phyloP scores from a whole-genome alignment of 2,888 invertebrate species.

The Cantharis flavilabris region DNA sequence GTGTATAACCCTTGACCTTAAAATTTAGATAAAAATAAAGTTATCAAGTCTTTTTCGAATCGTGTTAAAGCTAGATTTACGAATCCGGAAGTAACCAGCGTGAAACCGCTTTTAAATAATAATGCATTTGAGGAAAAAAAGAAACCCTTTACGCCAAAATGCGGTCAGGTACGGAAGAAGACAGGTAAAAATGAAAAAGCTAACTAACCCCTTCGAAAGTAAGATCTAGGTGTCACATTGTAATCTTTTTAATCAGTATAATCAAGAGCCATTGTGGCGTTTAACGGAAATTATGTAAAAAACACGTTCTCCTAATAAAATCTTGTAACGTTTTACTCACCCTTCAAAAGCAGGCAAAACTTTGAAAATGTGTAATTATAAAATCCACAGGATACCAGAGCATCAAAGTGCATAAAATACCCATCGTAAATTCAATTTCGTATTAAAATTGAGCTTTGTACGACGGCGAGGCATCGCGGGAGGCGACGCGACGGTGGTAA shows the following conservation, averaged over 20 bases:
- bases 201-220: conserved; percentile 21
- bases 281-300: too few relatives aligned
- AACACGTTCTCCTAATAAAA: background rate
- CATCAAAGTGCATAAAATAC: conserved; percentile 53
- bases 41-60: conserved; percentile 44
- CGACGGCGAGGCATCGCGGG: conserved; percentile 40
- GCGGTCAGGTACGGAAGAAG: conserved; percentile 24
- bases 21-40: conserved; percentile 36
- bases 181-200: conserved; percentile 30
- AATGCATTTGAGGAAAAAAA: conserved; percentile 20
- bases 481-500: conserved; percentile 32
- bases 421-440: conserved; percentile 53
- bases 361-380: conserved; percentile 49
- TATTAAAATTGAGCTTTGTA: conserved; percentile 51
- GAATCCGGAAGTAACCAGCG: conserved; percentile 48
- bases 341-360: conserved; percentile 41
- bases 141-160: conserved; percentile 30
- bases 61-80: conserved; percentile 47
- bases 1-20: conserved; percentile 35
- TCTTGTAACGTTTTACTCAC: conserved; percentile 4
- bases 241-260: conserved; percentile 27
- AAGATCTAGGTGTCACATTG: conserved; percentile 17
- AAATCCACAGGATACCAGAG: conserved; percentile 51
- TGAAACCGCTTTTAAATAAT: conserved; percentile 48
- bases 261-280: conserved; percentile 22